A percentile compares a stretch with the other conserved stretches of the same genome.
Evolutionary conservation across 2,888 invertebrate species (phyloP).

Genomic region (Drosophila leonis): DNA sequence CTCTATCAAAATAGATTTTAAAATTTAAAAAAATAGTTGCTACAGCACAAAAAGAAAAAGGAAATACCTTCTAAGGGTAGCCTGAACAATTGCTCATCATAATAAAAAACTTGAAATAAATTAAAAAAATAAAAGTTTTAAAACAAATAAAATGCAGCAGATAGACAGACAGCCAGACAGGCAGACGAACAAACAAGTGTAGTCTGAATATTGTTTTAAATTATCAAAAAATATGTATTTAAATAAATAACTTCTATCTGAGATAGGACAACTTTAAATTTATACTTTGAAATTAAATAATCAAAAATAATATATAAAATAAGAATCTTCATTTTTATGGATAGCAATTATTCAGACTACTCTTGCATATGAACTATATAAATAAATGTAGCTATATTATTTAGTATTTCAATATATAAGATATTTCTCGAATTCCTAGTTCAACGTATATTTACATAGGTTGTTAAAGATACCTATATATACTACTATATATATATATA

Average conservation of each 20-base stretch:
- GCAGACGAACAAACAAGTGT: not conserved
- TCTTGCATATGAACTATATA: not conserved
- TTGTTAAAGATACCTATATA: not conserved
- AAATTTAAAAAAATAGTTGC: not conserved
- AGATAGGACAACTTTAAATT: too few species aligned
- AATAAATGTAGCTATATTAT: not conserved
- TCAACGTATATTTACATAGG: not conserved
- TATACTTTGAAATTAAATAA: not conserved
- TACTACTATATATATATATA: not conserved
- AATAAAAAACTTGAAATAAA: too few species aligned
- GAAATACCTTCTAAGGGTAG: not conserved
- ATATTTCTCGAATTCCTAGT: not conserved
- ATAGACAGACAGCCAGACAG: not conserved
- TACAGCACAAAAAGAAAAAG: not conserved
- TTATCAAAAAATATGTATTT: too few species aligned
- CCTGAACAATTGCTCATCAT: not conserved
- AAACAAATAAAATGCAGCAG: too few species aligned
- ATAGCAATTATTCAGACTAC: not conserved
- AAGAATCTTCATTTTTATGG: not conserved
- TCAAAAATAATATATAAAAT: not conserved
- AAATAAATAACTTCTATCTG: too few species aligned
- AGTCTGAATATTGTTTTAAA: too few species aligned
- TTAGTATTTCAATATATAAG: not conserved
- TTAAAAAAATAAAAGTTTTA: not conserved
- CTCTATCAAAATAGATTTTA: too few species aligned